Percentiles rank a stretch among this genome's conserved stretches.
These are phyloP conservation scores for Capitulum mitella DNA, from an alignment of 2,888 invertebrate genomes.

Conservation along the genomic window DNA sequence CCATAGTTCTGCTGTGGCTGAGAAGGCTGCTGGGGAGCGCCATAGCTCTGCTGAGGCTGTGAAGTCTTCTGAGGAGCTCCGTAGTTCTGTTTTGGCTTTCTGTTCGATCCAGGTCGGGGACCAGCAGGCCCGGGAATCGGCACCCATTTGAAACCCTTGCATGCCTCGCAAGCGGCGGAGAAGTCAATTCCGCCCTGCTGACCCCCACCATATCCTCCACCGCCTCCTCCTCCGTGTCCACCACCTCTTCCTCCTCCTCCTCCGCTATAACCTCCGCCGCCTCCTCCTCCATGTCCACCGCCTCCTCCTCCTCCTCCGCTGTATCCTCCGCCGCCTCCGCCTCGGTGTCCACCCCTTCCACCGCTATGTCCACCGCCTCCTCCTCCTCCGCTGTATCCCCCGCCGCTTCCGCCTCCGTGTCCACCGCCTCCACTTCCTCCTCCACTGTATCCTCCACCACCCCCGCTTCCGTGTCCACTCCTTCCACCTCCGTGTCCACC, in stretches of 20 bases:
- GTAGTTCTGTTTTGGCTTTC: background rate
- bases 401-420: background rate
- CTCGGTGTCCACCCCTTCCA: background rate
- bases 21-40: background rate
- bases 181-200: background rate
- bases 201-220: background rate
- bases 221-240: background rate
- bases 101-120: no score
- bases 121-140: background rate
- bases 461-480: background rate
- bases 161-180: background rate
- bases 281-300: background rate
- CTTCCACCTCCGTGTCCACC: background rate
- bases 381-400: background rate
- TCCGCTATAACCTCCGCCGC: background rate
- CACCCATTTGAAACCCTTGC: background rate
- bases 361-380: background rate
- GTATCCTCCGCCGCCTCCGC: background rate
- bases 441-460: no score
- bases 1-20: background rate
- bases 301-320: conserved; percentile 15
- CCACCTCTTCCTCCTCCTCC: background rate
- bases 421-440: background rate
- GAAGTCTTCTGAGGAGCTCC: background rate
- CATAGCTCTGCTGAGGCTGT: background rate